Evolutionary conservation across 2,113 vertebrate genomes (phyloP).

Genomic region (Alligator mississippiensis): DNA sequence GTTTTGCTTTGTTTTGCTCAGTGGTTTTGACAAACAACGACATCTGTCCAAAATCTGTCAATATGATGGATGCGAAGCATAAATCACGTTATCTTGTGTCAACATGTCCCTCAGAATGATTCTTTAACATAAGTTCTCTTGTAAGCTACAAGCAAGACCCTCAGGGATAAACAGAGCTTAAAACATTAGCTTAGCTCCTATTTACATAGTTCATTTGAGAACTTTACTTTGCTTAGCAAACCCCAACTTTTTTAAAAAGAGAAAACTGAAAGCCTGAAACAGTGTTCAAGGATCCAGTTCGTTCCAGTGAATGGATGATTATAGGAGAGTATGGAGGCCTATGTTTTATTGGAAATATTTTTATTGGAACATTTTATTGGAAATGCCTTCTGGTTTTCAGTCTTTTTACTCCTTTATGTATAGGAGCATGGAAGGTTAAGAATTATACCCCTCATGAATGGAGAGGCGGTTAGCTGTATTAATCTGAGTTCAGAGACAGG

Average conservation of each 20-base stretch:
- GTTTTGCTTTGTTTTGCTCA: constrained; percentile 54
- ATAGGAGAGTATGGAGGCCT: neutral
- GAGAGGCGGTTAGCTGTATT: neutral
- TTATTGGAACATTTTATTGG: neutral
- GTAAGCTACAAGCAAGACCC: constrained; percentile 24
- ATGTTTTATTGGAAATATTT: neutral
- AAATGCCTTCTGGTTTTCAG: neutral
- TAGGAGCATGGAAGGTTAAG: neutral
- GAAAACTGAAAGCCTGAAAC: neutral
- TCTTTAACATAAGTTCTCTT: constrained; percentile 46
- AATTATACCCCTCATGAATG: neutral
- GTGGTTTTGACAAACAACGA: constrained; percentile 54
- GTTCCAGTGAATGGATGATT: neutral
- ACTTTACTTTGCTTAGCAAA: constrained; percentile 7
- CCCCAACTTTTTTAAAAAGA: neutral
- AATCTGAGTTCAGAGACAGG: neutral
- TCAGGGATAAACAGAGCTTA: constrained; percentile 20
- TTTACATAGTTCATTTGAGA: constrained; percentile 18
- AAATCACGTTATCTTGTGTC: constrained; percentile 71
- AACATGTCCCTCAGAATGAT: constrained; percentile 42
- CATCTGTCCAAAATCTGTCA: constrained; percentile 56
- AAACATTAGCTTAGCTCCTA: neutral
- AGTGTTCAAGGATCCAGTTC: neutral
- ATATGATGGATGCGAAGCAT: constrained; percentile 52
- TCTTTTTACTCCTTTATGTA: neutral